Conservation (phyloP, 1,140 invertebrate species). For the Melitaea cinxia region DNA sequence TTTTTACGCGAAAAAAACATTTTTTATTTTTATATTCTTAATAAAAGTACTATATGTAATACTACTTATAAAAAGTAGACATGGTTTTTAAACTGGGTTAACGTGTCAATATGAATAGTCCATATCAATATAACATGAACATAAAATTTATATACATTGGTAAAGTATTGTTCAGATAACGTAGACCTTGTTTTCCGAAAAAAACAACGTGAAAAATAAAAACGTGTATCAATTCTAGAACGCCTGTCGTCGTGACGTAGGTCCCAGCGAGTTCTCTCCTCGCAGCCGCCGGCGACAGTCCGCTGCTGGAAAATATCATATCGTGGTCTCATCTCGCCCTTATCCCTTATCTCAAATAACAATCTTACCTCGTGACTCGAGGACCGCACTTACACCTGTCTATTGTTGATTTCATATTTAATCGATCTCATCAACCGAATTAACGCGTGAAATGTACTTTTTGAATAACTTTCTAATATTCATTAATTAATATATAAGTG, state of each 20-base stretch:
- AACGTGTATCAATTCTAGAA: neutral
- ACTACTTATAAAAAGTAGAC: too few species aligned
- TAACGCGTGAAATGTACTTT: conserved; percentile 16
- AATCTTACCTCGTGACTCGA: conserved; percentile 58
- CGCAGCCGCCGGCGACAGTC: conserved; percentile 5
- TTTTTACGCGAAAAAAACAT: too few species aligned
- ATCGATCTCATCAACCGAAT: conserved; percentile 42
- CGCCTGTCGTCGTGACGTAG: conserved; percentile 6
- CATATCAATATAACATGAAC: neutral
- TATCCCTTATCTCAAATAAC: conserved; percentile 59
- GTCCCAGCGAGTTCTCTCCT: conserved; percentile 7
- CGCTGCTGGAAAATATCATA: conserved; percentile 17
- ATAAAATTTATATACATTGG: neutral
- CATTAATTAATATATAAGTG: neutral
- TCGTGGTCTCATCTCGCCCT: conserved; percentile 50
- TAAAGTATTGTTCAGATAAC: neutral
- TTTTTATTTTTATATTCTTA: too few species aligned
- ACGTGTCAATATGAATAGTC: neutral
- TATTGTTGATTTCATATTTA: conserved; percentile 30
- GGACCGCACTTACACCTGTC: conserved; percentile 37
- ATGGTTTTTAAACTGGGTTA: too few species aligned
- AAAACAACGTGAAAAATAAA: conserved; percentile 7
- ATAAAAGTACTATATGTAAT: too few species aligned
- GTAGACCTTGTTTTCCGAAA: conserved; percentile 19
- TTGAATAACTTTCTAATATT: neutral